These are phyloP conservation scores for Microplitis mediator DNA, from an alignment of 1,140 invertebrate genomes.

Conservation along the genomic window DNA sequence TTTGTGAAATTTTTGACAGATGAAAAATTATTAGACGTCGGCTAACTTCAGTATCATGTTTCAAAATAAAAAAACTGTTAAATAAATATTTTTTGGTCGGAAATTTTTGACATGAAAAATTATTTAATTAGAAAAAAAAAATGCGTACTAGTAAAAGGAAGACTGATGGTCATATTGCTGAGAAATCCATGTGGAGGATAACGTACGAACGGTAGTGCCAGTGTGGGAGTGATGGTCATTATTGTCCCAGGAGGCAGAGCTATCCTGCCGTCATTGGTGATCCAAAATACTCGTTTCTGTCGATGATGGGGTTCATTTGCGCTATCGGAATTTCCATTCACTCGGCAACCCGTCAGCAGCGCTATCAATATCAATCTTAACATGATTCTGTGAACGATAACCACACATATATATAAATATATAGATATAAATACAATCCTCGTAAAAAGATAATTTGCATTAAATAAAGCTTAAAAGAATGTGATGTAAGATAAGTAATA, in stretches of 20 bases:
- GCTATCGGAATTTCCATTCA: neutral
- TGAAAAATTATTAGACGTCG: no score
- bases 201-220: constrained; percentile 80
- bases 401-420: neutral
- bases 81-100: no score
- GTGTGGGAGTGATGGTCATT: constrained; percentile 78
- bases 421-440: neutral
- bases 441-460: no score
- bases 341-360: neutral
- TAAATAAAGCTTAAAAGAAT: no score
- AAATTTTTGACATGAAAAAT: no score
- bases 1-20: no score
- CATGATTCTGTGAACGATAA: constrained; percentile 7
- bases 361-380: neutral
- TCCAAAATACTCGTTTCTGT: constrained; percentile 81
- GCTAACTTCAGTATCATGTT: no score
- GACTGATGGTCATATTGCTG: constrained; percentile 82
- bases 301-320: constrained; percentile 66
- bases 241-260: constrained; percentile 81
- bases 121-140: neutral
- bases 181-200: constrained; percentile 84
- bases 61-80: no score
- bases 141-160: constrained; percentile 85
- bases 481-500: no score
- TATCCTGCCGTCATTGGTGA: constrained; percentile 80